These are phyloP conservation scores for Mus caroli DNA, from an alignment of 2,797 vertebrate species.

Conservation along the genomic window DNA sequence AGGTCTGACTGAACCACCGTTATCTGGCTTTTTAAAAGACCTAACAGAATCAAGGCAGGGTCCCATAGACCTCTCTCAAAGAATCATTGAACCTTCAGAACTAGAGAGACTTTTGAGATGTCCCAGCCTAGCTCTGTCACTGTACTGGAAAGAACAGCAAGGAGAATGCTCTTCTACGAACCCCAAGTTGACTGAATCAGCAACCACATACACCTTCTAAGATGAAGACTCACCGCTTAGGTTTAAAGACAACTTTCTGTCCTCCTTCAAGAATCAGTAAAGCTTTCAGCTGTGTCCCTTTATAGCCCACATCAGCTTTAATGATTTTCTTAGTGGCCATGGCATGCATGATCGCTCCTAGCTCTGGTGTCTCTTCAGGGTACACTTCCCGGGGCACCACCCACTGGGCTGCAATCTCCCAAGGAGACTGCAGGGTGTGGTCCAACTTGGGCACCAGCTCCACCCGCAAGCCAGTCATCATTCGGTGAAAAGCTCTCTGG, in stretches of 20 bases:
- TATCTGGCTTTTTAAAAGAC: neutral
- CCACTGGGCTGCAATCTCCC: conserved; percentile 99
- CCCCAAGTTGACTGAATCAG: neutral
- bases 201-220: accelerated
- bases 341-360: conserved; percentile 96
- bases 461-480: conserved; percentile 94
- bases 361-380: conserved; percentile 97
- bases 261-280: conserved; percentile 97
- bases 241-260: conserved; percentile 99
- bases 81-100: neutral
- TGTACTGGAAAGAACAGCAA: neutral
- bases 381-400: conserved; percentile 98
- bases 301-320: conserved; percentile 97
- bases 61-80: neutral
- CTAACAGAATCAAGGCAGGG: neutral
- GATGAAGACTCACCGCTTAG: conserved; percentile 93
- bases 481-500: conserved; percentile 95
- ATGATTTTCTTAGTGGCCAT: conserved; percentile 94
- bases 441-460: conserved; percentile 94
- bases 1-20: neutral
- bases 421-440: conserved; percentile 97
- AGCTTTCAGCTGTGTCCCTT: conserved; percentile 98
- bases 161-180: neutral
- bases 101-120: neutral
- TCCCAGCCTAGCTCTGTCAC: neutral